A percentile compares a stretch with the other conserved stretches of the same genome.
phyloP scores from a whole-genome alignment of 2,888 invertebrate genomes.

The Megamerina dolium region DNA sequence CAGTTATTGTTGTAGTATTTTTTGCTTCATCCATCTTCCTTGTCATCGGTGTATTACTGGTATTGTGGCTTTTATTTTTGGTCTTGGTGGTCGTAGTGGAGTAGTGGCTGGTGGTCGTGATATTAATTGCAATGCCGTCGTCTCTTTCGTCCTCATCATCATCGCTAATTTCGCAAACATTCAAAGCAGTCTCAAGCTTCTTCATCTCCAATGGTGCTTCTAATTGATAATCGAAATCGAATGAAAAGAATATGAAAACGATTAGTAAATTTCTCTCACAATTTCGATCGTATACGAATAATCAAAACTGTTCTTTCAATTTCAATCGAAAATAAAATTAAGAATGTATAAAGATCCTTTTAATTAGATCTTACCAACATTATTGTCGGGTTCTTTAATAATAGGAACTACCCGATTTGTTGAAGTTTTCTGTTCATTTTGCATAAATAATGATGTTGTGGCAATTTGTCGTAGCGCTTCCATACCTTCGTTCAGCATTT shows the following conservation, averaged over 20 bases:
- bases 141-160: conserved; percentile 31
- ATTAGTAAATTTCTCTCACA: not conserved
- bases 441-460: conserved; percentile 50
- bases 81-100: no score
- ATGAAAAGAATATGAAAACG: not conserved
- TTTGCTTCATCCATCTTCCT: conserved; percentile 23
- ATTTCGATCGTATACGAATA: no score
- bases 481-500: conserved; percentile 50
- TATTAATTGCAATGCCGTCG: no score
- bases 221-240: conserved; percentile 5
- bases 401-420: conserved; percentile 47
- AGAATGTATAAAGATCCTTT: no score
- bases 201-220: conserved; percentile 46
- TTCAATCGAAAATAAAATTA: no score
- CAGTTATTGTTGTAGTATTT: conserved; percentile 4
- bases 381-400: conserved; percentile 47
- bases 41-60: conserved; percentile 21
- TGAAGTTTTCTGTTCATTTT: conserved; percentile 49
- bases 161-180: conserved; percentile 42
- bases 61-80: conserved; percentile 18
- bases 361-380: conserved; percentile 25
- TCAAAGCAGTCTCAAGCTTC: conserved; percentile 40
- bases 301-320: no score
- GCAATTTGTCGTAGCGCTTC: conserved; percentile 50
- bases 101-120: no score